phyloP scores from a whole-genome alignment of 2,113 vertebrate species.

The Pollimyrus isidori region DNA sequence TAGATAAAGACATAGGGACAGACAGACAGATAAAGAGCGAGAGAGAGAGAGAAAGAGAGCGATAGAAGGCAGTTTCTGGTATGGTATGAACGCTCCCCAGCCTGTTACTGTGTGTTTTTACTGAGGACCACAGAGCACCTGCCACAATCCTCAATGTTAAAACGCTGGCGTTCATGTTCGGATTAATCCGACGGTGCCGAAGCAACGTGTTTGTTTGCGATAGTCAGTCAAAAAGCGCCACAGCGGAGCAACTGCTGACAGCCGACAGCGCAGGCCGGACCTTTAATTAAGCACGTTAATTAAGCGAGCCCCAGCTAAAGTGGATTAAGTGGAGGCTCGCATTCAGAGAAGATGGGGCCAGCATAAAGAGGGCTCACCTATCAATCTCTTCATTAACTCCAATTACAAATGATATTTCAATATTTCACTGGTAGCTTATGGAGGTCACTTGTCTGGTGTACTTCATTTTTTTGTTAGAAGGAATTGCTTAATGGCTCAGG shows the following conservation, averaged over 20 bases:
- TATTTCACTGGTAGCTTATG: not conserved
- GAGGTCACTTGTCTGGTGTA: not conserved
- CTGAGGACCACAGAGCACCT: not conserved
- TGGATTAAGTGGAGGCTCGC: conserved; percentile 12
- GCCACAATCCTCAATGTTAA: not conserved
- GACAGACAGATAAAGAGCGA: not conserved
- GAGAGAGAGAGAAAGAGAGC: not conserved
- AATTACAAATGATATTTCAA: conserved; percentile 17
- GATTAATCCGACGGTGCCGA: not conserved
- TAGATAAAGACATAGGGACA: too few species aligned
- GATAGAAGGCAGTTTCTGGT: not conserved
- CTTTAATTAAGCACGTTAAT: conserved; percentile 10
- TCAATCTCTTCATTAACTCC: conserved; percentile 19
- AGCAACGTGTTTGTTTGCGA: not conserved
- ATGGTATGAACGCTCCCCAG: not conserved
- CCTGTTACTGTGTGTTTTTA: not conserved
- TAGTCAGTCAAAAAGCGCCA: not conserved
- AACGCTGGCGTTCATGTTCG: not conserved
- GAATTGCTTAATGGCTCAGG: not conserved
- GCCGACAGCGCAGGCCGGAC: not conserved
- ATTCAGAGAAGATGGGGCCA: not conserved
- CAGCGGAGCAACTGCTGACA: not conserved
- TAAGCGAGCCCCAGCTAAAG: conserved; percentile 5
- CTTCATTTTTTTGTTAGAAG: not conserved
- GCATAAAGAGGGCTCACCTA: not conserved